A percentile compares a stretch with the other conserved stretches of the same genome.
phyloP scores from a whole-genome alignment of 64 coral and sea anemone genomes.

The Pocillopora damicornis region DNA sequence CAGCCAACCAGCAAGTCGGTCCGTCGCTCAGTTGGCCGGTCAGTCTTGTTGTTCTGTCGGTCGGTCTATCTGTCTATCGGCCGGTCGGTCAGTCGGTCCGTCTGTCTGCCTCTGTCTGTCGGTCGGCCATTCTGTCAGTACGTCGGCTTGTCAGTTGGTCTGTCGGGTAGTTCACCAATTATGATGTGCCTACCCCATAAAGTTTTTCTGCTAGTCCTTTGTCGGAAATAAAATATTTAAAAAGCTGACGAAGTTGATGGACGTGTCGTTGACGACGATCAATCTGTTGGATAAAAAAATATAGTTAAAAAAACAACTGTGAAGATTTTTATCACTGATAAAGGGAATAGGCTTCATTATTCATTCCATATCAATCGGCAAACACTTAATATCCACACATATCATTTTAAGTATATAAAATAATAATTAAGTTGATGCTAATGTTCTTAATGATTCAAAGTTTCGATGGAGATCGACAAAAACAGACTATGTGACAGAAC shows the following conservation, averaged over 20 bases:
- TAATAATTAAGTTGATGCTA: too few relatives aligned
- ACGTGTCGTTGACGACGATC: conserved; percentile 30
- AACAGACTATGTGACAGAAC: too few relatives aligned
- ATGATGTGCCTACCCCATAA: conserved; percentile 18
- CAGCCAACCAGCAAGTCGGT: not conserved
- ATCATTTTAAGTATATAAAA: too few relatives aligned
- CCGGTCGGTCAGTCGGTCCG: not conserved
- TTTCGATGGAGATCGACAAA: too few relatives aligned
- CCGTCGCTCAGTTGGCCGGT: not conserved
- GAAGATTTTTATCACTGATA: not conserved
- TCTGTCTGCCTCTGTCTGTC: not conserved
- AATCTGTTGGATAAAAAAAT: not conserved
- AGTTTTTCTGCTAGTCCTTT: conserved; percentile 15
- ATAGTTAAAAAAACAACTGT: not conserved
- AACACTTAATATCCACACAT: too few relatives aligned
- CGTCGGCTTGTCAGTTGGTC: not conserved
- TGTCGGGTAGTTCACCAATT: not conserved
- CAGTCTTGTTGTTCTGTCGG: not conserved
- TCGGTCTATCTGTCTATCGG: not conserved
- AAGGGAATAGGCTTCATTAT: not conserved
- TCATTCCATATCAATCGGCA: too few relatives aligned
- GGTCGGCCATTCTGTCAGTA: not conserved
- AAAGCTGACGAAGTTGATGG: conserved; percentile 36
- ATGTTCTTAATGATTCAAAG: too few relatives aligned
- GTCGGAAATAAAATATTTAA: conserved; percentile 23